These are phyloP conservation scores for Microcebus murinus DNA, from an alignment of 2,113 vertebrate species.

Conservation along the genomic window DNA sequence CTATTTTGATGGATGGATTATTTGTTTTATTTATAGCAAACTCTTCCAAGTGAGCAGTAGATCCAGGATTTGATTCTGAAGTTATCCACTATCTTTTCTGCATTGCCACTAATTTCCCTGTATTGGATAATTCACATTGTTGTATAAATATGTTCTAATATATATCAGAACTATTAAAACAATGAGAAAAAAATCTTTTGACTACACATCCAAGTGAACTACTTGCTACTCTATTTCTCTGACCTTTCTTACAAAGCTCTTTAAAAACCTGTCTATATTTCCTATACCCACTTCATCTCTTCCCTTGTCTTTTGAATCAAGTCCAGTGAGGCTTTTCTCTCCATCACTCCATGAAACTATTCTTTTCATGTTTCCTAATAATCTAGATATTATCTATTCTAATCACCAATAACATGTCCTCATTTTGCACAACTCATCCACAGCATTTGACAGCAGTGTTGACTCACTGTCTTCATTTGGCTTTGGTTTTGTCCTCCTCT, in stretches of 20 bases:
- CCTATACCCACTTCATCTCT: neutral
- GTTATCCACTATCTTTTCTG: neutral
- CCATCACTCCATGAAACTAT: neutral
- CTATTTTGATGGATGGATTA: neutral
- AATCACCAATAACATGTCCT: neutral
- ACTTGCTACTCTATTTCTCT: neutral
- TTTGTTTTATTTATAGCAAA: neutral
- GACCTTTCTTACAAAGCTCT: neutral
- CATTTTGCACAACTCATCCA: neutral
- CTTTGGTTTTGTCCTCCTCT: neutral
- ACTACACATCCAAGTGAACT: neutral
- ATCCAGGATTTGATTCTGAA: neutral
- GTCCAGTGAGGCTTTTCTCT: neutral
- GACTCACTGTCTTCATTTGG: neutral
- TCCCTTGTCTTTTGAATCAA: neutral
- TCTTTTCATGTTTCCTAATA: neutral
- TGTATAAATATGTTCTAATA: neutral
- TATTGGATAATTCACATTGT: neutral
- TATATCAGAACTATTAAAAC: neutral
- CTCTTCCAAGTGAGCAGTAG: neutral
- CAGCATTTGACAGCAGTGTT: neutral
- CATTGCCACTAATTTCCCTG: neutral
- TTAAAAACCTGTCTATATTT: neutral
- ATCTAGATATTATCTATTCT: neutral
- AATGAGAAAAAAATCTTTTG: neutral